These are phyloP conservation scores for Ashinkailepas kermadecensis DNA, from an alignment of 2,888 invertebrate species.

Conservation along the genomic window DNA sequence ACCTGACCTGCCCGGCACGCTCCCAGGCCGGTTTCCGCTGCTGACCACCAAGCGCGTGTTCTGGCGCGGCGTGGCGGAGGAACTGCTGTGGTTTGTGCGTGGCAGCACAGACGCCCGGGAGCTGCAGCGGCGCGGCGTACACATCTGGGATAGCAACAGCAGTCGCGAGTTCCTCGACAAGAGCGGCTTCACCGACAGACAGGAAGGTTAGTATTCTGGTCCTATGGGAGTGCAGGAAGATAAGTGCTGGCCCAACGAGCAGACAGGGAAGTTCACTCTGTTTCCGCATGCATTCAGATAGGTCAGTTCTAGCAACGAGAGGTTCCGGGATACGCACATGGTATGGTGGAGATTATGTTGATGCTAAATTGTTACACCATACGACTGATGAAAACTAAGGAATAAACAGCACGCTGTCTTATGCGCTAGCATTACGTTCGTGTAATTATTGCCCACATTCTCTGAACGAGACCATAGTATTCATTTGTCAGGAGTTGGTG, in stretches of 20 bases:
- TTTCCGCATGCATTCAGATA: no score
- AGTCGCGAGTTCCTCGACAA: slow-evolving; percentile 80
- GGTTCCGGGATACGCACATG: no score
- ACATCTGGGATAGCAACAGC: slow-evolving; percentile 96
- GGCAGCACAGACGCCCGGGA: slow-evolving; percentile 83
- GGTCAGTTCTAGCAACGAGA: no score
- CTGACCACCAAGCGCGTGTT: slow-evolving; percentile 93
- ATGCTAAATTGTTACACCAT: no score
- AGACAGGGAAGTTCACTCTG: no score
- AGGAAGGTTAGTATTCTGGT: slow-evolving; percentile 56
- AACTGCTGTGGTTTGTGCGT: slow-evolving; percentile 87
- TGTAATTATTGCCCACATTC: no score
- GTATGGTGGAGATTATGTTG: no score
- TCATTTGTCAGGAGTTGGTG: no score
- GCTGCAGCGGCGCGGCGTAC: slow-evolving; percentile 67
- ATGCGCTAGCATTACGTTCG: no score
- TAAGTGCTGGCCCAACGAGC: background rate
- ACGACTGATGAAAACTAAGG: no score
- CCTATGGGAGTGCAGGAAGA: background rate
- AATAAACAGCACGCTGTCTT: no score
- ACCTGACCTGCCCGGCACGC: background rate
- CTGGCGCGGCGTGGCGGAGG: slow-evolving; percentile 82
- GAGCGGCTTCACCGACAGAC: slow-evolving; percentile 69
- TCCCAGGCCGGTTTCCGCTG: slow-evolving; percentile 61
- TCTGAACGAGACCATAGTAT: no score